A percentile compares a stretch with the other conserved stretches of the same genome.
Evolutionary conservation across 2,113 vertebrate genomes (phyloP).

Genomic region (Pseudorasbora parva): DNA sequence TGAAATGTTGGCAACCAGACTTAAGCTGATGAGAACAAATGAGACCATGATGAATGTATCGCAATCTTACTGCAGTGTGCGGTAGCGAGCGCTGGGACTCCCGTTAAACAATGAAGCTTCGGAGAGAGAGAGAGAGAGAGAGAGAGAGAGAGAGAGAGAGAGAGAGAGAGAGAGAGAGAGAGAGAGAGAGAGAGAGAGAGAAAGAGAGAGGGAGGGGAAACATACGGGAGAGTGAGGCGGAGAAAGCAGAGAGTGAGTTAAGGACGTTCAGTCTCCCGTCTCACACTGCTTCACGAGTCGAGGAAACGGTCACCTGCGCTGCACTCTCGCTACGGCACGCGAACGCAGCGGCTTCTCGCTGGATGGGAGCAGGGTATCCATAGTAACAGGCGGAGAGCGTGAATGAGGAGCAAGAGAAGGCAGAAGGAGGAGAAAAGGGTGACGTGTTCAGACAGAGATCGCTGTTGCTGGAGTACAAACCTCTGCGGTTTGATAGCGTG

Average conservation of each 20-base stretch:
- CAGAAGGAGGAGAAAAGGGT: conserved; percentile 11
- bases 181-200: conserved; percentile 28
- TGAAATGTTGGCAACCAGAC: background rate
- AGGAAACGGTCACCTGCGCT: conserved; percentile 49
- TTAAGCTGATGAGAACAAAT: background rate
- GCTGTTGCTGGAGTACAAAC: conserved; percentile 36
- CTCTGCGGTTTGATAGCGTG: conserved; percentile 21
- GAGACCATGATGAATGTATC: background rate
- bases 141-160: conserved; percentile 24
- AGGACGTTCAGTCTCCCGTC: conserved; percentile 35
- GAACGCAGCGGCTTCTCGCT: conserved; percentile 65
- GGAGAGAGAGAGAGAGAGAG: conserved; percentile 22
- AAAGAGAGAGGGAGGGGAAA: conserved; percentile 7
- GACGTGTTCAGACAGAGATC: conserved; percentile 39
- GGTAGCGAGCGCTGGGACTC: background rate
- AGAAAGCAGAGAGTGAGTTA: conserved; percentile 36
- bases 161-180: conserved; percentile 15
- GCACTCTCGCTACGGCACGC: conserved; percentile 41
- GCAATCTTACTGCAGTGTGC: conserved; percentile 26
- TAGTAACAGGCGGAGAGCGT: conserved; percentile 69
- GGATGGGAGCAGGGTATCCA: conserved; percentile 73
- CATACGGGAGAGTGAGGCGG: background rate
- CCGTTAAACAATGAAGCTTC: conserved; percentile 6
- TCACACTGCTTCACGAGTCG: conserved; percentile 43
- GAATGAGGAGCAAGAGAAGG: conserved; percentile 17